phyloP scores from a whole-genome alignment of 2,797 vertebrate genomes.

The Adrianichthys oophorus region DNA sequence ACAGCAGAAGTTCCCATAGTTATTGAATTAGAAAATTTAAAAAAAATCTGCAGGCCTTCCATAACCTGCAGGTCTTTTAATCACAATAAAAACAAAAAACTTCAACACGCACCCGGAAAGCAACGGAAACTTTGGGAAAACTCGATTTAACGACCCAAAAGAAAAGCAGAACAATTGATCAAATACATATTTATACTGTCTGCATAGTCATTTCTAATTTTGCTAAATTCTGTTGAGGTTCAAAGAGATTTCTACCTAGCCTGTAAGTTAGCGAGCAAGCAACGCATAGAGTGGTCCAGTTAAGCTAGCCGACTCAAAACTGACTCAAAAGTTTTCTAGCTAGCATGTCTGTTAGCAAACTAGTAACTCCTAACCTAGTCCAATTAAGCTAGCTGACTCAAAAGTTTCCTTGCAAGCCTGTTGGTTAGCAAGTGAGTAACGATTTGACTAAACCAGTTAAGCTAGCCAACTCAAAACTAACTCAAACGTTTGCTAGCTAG shows the following conservation, averaged over 20 bases:
- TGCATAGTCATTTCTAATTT: too few relatives aligned
- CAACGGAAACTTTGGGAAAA: not conserved
- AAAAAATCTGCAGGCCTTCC: too few relatives aligned
- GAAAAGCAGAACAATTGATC: not conserved
- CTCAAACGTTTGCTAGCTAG: not conserved
- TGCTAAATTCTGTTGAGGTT: too few relatives aligned
- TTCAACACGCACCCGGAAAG: not conserved
- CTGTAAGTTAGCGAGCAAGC: not conserved
- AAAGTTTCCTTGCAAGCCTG: not conserved
- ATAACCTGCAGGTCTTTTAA: not conserved
- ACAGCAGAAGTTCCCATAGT: not conserved
- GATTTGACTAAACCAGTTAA: not conserved
- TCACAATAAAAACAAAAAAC: not conserved
- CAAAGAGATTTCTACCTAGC: not conserved
- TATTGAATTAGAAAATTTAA: too few relatives aligned
- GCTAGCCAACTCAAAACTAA: not conserved
- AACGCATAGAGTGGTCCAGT: too few relatives aligned
- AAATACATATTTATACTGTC: not conserved
- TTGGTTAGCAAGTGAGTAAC: not conserved
- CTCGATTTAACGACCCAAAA: not conserved
- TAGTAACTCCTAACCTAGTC: too few relatives aligned
- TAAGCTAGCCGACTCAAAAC: too few relatives aligned
- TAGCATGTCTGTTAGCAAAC: slow-evolving; percentile 1
- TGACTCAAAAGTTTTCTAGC: too few relatives aligned
- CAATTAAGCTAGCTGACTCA: not conserved